Evolutionary conservation across 2,113 vertebrate species (phyloP), one percentile per base, ranked within the genome.

Genomic region (Hippocampus barbouri): DNA sequence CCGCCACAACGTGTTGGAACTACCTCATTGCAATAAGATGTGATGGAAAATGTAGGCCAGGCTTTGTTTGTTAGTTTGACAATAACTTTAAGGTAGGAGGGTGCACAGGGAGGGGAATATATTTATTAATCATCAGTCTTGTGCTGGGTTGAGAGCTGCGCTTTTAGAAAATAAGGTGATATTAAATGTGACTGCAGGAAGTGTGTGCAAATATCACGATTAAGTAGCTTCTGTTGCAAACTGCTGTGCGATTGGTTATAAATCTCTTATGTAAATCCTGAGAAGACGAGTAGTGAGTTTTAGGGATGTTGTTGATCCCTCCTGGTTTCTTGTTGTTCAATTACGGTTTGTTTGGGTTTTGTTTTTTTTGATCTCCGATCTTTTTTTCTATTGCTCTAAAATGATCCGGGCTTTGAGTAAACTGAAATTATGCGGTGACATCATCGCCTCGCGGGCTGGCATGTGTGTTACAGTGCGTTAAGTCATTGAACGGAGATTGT

Each of bases 21-120:
- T 69, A 85, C 85, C 78, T 88, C 85, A 85, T 77, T 2, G 8
- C 70, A 70, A 72, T 82, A 83, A 79, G 86, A 87, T 78, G 81
- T 78, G 70, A 71, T 81, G 79, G 71, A 75, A 85, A 80, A 84
- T 81, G 76, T 65, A 66, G 68, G 38, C 70, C 74, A 69, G 21
- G 66, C 23, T 76, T 54, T 71, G 61, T 53, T 66, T 81, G 66
- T 43, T 53, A 18, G 34, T 63, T 21, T 45, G 7, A 15, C 59
- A 47, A 66, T 68, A 71, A 53, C 12, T 71, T 63, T 30, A 77
- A 43, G 41, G 21, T 9, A 16, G 20, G 65, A 66, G 15, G 60
- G 49, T 65, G 21, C 63, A 57, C 65, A 25, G 38, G 63, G 21
- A 25, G 38, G 63, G 21, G 45, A 66, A 25, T 68, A 70, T 11